Base-by-base conservation (phyloP, 2,888 invertebrate genomes). In the Leptinotarsa rubiginosa region DNA sequence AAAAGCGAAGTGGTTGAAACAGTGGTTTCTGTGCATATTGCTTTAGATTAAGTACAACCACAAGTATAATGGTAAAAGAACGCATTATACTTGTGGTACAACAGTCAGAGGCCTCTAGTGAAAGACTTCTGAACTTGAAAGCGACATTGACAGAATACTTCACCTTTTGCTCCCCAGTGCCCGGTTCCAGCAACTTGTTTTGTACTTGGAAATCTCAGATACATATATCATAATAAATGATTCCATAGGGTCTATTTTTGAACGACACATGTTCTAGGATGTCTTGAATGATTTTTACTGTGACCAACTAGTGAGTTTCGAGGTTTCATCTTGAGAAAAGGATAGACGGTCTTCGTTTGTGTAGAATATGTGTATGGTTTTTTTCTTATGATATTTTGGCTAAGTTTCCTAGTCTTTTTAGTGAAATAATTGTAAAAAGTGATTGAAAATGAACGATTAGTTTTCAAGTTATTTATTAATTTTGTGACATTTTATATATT, bases 301-400 rank as follows among this genome's bases (percentile, higher is more conserved):
- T 31, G 41, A 62, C 62, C 25, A 62, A 31, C 16, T n/a, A 62
- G 62, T 41, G 5, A 50, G 50, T 4, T 31, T 50, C 4, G 50
- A 62, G 41, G 62, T 62, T 62, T 62, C 62, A 62, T 62, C 62
- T 62, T 62, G n/a, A 62, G 62, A 62, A 62, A 62, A 62, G 62
- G 62, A 62, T 62, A 62, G 62, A 31, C 41, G 41, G 18, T n/a
- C 15, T 41, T 41, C 25, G n/a, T 62, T 62, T 62, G 31, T 62
- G 41, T 62, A 31, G 25, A 62, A 16, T n/a, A n/a, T 62, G 18
- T 62, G 15, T 15, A 50, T 50, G n/a, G 50, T 50, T 16, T 50
- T 49, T 62, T 62, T 62, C 31, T 3, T 4, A 22, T 59, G 15
- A 25, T 59, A 59, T 59, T 59, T 59, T 41, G 31, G 62, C n/a